These are phyloP conservation scores for Acanthoscelides obtectus DNA, from an alignment of 2,888 invertebrate genomes.

Conservation along the genomic window DNA sequence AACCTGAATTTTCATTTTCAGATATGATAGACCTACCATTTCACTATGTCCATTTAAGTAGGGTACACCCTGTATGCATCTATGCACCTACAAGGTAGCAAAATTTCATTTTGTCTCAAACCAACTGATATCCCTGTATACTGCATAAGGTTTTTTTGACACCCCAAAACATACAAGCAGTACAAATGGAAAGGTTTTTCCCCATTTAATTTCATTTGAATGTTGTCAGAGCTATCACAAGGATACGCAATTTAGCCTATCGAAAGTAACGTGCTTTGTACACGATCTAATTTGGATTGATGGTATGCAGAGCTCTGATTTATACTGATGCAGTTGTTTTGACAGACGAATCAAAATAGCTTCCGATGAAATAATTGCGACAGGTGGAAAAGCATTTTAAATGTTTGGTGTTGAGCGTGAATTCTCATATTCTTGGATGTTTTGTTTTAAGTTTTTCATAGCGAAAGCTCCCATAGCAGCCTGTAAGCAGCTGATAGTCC, in stretches of 20 bases:
- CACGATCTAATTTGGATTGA: background rate
- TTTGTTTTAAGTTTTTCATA: background rate
- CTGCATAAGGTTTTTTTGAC: too few relatives aligned
- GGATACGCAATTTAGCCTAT: background rate
- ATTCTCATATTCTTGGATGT: background rate
- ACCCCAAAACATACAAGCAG: background rate
- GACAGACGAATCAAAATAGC: background rate
- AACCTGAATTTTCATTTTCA: too few relatives aligned
- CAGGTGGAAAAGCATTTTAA: background rate
- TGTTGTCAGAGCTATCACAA: background rate
- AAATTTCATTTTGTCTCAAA: too few relatives aligned
- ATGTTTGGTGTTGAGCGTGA: background rate
- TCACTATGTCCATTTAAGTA: too few relatives aligned
- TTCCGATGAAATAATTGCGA: background rate
- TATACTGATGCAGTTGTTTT: background rate
- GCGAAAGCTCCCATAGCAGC: too few relatives aligned
- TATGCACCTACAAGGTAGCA: too few relatives aligned
- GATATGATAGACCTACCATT: too few relatives aligned
- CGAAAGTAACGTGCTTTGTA: background rate
- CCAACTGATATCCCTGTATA: too few relatives aligned
- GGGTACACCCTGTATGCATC: too few relatives aligned
- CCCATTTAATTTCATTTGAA: background rate
- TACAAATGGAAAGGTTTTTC: background rate
- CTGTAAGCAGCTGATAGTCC: too few relatives aligned
- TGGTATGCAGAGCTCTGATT: background rate